These are phyloP conservation scores for Xestobium rufovillosum DNA, from an alignment of 2,888 invertebrate species.

Conservation along the genomic window DNA sequence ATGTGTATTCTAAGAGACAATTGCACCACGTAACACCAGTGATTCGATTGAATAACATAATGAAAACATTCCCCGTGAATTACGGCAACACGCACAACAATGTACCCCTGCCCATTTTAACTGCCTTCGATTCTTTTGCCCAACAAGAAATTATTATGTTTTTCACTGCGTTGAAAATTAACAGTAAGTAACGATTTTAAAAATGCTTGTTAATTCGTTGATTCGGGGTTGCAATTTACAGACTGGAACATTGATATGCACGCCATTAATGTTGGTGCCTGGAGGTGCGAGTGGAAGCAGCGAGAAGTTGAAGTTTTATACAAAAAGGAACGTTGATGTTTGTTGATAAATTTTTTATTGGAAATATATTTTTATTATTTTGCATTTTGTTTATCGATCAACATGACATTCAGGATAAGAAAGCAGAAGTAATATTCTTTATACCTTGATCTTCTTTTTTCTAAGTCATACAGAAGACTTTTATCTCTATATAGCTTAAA, in stretches of 20 bases:
- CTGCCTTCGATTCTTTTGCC: slow-evolving; percentile 34
- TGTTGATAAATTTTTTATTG: background rate
- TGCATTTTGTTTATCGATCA: no score
- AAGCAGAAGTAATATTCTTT: background rate
- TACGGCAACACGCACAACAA: slow-evolving; percentile 20
- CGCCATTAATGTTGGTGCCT: slow-evolving; percentile 37
- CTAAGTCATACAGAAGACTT: no score
- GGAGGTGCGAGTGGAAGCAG: slow-evolving; percentile 32
- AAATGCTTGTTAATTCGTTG: slow-evolving; percentile 4
- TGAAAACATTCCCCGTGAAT: slow-evolving; percentile 32
- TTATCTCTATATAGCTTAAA: no score
- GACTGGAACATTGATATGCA: slow-evolving; percentile 39
- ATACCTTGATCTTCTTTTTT: no score
- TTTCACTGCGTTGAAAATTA: slow-evolving; percentile 35
- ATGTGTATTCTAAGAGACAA: slow-evolving; percentile 34
- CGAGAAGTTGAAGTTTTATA: background rate
- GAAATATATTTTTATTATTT: background rate
- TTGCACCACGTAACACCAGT: slow-evolving; percentile 36
- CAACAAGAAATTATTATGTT: slow-evolving; percentile 36
- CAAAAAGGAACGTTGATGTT: background rate
- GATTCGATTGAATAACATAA: slow-evolving; percentile 32
- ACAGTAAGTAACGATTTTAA: slow-evolving; percentile 28
- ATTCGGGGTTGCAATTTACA: slow-evolving; percentile 24
- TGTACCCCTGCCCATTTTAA: slow-evolving; percentile 29
- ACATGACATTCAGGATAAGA: background rate